These are phyloP conservation scores for Amphibalanus amphitrite DNA, from an alignment of 1,140 invertebrate species.

Conservation along the genomic window DNA sequence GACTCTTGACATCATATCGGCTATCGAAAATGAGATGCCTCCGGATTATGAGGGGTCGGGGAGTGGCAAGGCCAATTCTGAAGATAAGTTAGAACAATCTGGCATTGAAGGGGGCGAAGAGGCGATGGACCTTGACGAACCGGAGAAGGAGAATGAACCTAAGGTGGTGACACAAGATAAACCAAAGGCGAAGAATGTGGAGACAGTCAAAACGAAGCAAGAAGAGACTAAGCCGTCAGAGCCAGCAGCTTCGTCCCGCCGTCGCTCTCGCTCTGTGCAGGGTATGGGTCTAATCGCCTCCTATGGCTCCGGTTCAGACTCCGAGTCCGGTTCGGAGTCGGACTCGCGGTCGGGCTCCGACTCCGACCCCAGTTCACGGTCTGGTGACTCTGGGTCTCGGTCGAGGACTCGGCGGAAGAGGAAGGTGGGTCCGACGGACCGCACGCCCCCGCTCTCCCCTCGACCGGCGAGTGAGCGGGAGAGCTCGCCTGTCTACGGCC, in stretches of 20 bases:
- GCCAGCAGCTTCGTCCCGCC: no score
- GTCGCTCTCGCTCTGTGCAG: background rate
- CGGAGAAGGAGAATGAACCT: no score
- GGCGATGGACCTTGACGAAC: no score
- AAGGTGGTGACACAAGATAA: no score
- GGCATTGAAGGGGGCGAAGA: no score
- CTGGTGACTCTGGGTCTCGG: background rate
- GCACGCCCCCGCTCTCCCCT: background rate
- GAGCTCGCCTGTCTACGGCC: background rate
- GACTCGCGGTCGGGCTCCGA: background rate
- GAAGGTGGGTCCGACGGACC: background rate
- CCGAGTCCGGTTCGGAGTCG: background rate
- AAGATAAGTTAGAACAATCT: no score
- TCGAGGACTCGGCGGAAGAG: background rate
- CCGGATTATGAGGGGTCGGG: constrained; percentile 7
- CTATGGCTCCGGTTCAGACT: background rate
- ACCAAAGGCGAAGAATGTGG: no score
- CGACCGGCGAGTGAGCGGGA: no score
- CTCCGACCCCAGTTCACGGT: background rate
- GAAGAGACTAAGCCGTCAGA: no score
- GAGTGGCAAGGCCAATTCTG: background rate
- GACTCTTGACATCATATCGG: constrained; percentile 14
- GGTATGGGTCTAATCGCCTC: background rate
- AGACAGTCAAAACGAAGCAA: no score
- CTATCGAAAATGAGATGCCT: constrained; percentile 16